Evolutionary conservation across 2,888 invertebrate species (phyloP).

Genomic region (Drosophila recens): DNA sequence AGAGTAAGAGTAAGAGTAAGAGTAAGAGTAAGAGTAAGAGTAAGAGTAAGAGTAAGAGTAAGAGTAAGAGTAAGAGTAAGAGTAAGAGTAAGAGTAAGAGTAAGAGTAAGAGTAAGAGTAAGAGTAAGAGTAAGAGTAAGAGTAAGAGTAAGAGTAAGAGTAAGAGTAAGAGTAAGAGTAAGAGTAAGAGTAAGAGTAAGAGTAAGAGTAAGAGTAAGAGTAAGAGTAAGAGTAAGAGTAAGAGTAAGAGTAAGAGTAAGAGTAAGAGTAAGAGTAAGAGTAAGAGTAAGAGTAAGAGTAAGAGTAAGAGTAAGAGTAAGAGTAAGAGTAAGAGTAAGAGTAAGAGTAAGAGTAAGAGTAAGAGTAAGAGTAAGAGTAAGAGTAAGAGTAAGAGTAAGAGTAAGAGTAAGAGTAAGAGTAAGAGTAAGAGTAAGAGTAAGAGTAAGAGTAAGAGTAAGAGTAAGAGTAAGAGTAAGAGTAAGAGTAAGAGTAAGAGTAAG

Average conservation of each 20-base stretch:
- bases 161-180: constrained; percentile 7
- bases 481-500: not conserved
- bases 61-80: constrained; percentile 6
- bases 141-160: constrained; percentile 5
- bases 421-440: constrained; percentile 5
- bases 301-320: constrained; percentile 4
- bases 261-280: constrained; percentile 8
- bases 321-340: not conserved
- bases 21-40: constrained; percentile 1
- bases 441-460: constrained; percentile 1
- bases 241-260: constrained; percentile 4
- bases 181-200: constrained; percentile 9
- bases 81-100: constrained; percentile 5
- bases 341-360: not conserved
- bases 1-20: not conserved
- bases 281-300: constrained; percentile 8
- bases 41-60: constrained; percentile 3
- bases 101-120: constrained; percentile 2
- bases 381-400: not conserved
- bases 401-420: constrained; percentile 1
- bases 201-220: constrained; percentile 3
- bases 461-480: not conserved
- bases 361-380: constrained; percentile 1
- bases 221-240: constrained; percentile 6
- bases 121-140: constrained; percentile 7